Conservation (phyloP, 2,888 invertebrate genomes). For the Hydropsyche betteni region DNA sequence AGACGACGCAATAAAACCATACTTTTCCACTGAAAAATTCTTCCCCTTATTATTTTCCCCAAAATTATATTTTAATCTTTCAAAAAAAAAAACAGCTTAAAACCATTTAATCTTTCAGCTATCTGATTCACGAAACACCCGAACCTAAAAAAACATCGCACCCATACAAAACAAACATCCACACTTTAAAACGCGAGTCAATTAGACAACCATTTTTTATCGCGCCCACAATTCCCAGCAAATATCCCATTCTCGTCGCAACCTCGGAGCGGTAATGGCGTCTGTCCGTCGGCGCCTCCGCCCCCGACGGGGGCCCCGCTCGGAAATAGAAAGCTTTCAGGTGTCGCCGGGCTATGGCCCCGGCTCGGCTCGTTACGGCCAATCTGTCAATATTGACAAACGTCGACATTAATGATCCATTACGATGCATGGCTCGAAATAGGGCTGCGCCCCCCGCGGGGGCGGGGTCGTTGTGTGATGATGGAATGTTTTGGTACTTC, state of each 20-base stretch:
- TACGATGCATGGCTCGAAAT: constrained; percentile 32
- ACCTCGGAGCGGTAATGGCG: constrained; percentile 18
- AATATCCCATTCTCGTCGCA: background rate
- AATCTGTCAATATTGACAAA: constrained; percentile 49
- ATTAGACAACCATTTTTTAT: background rate
- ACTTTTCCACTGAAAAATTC: too few relatives aligned
- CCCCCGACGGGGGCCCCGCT: background rate
- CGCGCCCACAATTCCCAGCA: background rate
- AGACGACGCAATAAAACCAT: too few relatives aligned
- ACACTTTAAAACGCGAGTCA: too few relatives aligned
- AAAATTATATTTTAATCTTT: too few relatives aligned
- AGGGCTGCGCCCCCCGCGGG: constrained; percentile 4
- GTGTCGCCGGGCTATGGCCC: constrained; percentile 13
- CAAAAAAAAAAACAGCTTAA: too few relatives aligned
- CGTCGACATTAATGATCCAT: constrained; percentile 40
- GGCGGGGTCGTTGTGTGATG: background rate
- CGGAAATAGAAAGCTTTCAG: constrained; percentile 41
- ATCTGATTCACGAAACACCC: too few relatives aligned
- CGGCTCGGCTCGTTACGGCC: constrained; percentile 42
- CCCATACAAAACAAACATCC: too few relatives aligned
- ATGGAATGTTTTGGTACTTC: background rate
- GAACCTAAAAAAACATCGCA: too few relatives aligned
- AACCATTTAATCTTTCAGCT: too few relatives aligned
- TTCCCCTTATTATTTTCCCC: too few relatives aligned
- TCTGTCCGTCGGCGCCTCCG: constrained; percentile 28